Base-by-base conservation (phyloP, 1,140 invertebrate genomes). In the Eueides isabella region DNA sequence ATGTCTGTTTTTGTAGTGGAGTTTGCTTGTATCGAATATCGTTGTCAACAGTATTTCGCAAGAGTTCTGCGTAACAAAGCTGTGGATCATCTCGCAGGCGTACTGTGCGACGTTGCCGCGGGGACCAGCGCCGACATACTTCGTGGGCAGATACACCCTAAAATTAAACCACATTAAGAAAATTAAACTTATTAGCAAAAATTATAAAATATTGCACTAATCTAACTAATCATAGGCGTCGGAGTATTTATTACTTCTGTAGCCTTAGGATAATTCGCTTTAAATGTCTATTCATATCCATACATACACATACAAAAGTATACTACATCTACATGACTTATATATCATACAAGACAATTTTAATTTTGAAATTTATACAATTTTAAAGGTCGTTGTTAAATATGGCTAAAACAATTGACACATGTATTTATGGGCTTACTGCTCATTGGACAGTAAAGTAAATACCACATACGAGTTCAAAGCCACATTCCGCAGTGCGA, bases 11-110 rank as follows among this genome's bases (percentile, higher is more conserved):
- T 67, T 94, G 88, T 7, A 88, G 69, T 12, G 87, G 85, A 7
- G 91, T 91, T 33, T 92, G 92, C 74, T 89, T 92, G 80, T 94
- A 95, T 61, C 94, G 81, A 28, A 95, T 88, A 29, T 92, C 92
- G 77, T 95, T 94, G 65, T 95, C 94, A 4, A 95, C 92, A 23
- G 87, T 86, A 69, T 88, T 85, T 12, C 94, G 84, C 61, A 94
- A 77, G n/a, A 79, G 85, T 41, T 94, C 94, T 0, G 93, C 91
- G 71, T 87, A 92, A 69, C 85, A 90, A 65, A 94, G 75, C 63
- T 94, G 85, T 3, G 94, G 94, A 83, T 95, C 94, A 75, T 94
- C 94, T 4, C 87, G 83, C 55, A 92, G 74, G 1, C 87, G 85
- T 55, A 91, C 62, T 0, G 80, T 84, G 11, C 80, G 80, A 0